Conservation (phyloP, 2,888 invertebrate species). For the Apamea monoglypha region DNA sequence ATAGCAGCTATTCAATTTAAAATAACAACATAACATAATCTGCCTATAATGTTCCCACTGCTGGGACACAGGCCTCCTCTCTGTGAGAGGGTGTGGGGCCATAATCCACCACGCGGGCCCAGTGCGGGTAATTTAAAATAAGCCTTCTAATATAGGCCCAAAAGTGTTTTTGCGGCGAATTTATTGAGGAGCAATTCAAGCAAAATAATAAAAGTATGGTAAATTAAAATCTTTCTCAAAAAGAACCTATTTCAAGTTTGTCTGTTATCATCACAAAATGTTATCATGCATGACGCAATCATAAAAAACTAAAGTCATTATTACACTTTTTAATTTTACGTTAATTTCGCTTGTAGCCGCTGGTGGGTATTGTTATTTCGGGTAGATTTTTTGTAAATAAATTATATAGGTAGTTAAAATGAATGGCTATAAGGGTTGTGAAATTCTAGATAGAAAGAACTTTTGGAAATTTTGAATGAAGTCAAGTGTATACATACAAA, state of each 20-base stretch:
- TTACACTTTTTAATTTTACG: constrained; percentile 27
- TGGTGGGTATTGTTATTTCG: constrained; percentile 31
- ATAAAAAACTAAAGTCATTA: not conserved
- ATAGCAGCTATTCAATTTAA: constrained; percentile 32
- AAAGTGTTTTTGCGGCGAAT: not conserved
- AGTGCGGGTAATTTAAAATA: constrained; percentile 9
- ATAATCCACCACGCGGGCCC: too few relatives aligned
- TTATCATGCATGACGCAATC: constrained; percentile 34
- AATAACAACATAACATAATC: too few relatives aligned
- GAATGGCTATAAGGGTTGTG: constrained; percentile 68
- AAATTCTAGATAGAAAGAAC: constrained; percentile 61
- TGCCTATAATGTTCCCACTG: too few relatives aligned
- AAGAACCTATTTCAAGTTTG: constrained; percentile 20
- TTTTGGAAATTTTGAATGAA: constrained; percentile 50
- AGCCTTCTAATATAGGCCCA: not conserved
- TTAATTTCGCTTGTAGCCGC: constrained; percentile 21
- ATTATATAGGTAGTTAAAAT: constrained; percentile 42
- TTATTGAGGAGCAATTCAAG: constrained; percentile 16
- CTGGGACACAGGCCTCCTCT: too few relatives aligned
- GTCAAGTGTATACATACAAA: constrained; percentile 44
- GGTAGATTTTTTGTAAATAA: constrained; percentile 45
- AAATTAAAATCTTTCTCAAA: constrained; percentile 6
- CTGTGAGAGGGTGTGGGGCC: too few relatives aligned
- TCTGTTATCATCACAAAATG: constrained; percentile 43
- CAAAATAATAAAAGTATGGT: not conserved